Evolutionary conservation across 2,888 invertebrate genomes (phyloP).

Genomic region (Yponomeuta evonymella): DNA sequence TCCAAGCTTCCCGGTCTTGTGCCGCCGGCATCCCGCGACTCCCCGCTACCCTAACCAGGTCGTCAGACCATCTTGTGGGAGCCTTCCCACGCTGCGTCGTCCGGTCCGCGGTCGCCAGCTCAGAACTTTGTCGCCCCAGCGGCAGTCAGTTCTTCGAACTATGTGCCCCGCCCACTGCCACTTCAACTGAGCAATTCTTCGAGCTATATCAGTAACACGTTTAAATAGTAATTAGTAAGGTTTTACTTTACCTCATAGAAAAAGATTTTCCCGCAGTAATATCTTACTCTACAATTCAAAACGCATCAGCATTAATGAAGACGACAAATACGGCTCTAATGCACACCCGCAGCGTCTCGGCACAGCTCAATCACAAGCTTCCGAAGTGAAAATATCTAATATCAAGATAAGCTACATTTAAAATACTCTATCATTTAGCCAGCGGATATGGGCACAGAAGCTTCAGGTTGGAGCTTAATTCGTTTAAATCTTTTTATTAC

Average conservation of each 20-base stretch:
- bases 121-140: no score
- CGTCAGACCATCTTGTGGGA: no score
- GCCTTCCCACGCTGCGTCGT: no score
- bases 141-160: no score
- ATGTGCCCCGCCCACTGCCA: no score
- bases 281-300: background rate
- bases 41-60: no score
- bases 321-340: background rate
- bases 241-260: background rate
- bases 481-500: background rate
- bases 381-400: background rate
- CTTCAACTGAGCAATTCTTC: no score
- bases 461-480: background rate
- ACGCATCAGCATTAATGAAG: background rate
- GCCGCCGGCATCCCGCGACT: no score
- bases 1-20: no score
- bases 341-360: background rate
- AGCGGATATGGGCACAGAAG: background rate
- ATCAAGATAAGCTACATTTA: background rate
- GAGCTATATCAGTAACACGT: no score
- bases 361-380: background rate
- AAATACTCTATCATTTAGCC: background rate
- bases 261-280: background rate
- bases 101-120: no score
- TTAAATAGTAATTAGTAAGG: no score